Base-by-base conservation (phyloP, 2,888 invertebrate genomes). In the Hypsopygia costalis region DNA sequence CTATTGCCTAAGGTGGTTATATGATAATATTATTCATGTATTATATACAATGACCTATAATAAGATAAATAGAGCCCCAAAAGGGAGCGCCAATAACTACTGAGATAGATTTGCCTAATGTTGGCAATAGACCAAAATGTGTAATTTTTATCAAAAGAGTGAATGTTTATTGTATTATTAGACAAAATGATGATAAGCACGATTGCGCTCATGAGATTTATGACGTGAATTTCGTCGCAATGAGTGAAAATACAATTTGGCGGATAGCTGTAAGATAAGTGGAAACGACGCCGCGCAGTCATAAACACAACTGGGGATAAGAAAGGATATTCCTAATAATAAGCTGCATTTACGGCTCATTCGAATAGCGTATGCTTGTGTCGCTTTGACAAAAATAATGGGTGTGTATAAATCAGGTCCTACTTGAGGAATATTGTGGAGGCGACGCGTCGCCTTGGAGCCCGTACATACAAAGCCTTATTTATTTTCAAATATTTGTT, bases 401-500 rank as follows among this genome's bases (percentile, higher is more conserved):
- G 60, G 44, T 41, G 51, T 41, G 49, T 51, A 71, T 74, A 73
- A 70, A 74, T 74, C 71, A 65, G 49, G 38, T 44, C 35, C 46
- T 51, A 36, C 42, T 41, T 52, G 47, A 49, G 53, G 55, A 50
- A 58, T 52, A 49, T 52, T 54, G 51, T 49, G 48, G 43, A 44
- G 48, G 44, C 46, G 43, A 50, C 41, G 52, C 47, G 49, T 42
- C 50, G 46, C 44, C 41, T 39, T 38, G 40, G 40, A 49, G 45
- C 47, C 16, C 47, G 51, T 44, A 50, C 53, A 56, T 50, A 66
- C 55, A 65, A 64, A 71, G 66, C 69, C 55, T 70, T 77, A 71
- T 75, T 75, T 73, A 73, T 74, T 66, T 60, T 55, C 62, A 69
- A 73, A 73, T 73, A 76, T 75, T 71, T 72, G 70, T 73, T 73